phyloP scores from a whole-genome alignment of 2,797 vertebrate species.

The Sebastes ruberrimus region DNA sequence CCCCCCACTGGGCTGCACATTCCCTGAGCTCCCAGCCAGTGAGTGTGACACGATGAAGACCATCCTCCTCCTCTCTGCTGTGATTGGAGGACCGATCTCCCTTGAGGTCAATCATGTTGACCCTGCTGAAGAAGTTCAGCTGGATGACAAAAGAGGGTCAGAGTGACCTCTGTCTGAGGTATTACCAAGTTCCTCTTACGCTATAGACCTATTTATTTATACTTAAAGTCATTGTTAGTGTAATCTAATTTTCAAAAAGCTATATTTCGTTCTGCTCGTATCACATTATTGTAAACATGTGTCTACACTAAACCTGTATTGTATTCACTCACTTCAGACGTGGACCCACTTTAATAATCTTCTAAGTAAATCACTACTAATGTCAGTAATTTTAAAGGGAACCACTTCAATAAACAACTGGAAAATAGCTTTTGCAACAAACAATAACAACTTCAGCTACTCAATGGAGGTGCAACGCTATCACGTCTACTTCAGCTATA shows the following conservation, averaged over 20 bases:
- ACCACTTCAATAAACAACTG: background rate
- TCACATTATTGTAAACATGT: background rate
- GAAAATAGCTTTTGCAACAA: background rate
- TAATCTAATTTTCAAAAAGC: background rate
- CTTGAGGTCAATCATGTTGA: slow-evolving; percentile 30
- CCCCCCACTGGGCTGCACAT: background rate
- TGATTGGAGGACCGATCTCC: slow-evolving; percentile 22
- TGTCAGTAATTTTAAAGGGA: background rate
- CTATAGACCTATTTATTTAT: background rate
- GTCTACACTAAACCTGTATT: background rate
- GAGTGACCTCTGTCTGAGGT: background rate
- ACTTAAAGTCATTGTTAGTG: background rate
- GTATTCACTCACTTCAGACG: background rate
- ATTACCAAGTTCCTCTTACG: background rate
- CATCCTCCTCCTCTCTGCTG: slow-evolving; percentile 30
- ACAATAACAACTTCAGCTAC: background rate
- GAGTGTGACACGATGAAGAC: slow-evolving; percentile 57
- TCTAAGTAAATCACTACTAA: background rate
- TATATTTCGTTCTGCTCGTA: background rate
- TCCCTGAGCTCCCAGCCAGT: slow-evolving; percentile 19
- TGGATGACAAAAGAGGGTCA: slow-evolving; percentile 13
- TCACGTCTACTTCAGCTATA: background rate
- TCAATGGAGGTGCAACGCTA: background rate
- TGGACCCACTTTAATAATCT: background rate
- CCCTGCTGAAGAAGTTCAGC: slow-evolving; percentile 42